phyloP scores from a whole-genome alignment of 2,888 invertebrate species.

The Brachynemurus nebulosus region DNA sequence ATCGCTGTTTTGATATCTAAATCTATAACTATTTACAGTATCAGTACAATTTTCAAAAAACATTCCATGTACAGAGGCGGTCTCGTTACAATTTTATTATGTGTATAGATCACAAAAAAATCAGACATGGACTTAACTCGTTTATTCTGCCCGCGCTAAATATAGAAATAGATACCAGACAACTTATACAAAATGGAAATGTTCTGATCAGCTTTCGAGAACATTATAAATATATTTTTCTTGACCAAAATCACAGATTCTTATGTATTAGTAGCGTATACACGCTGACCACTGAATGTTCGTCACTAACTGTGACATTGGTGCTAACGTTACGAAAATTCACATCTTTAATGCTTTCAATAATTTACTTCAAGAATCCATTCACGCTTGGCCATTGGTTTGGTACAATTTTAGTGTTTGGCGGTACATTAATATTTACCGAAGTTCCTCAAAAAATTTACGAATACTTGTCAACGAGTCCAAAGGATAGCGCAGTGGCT shows the following conservation, averaged over 20 bases:
- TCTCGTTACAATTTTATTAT: no score
- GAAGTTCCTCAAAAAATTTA: conserved; percentile 36
- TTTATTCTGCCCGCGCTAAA: no score
- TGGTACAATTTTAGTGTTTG: conserved; percentile 79
- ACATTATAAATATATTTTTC: conserved; percentile 14
- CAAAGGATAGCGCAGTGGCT: no score
- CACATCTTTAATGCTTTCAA: conserved; percentile 86
- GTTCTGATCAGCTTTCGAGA: no score
- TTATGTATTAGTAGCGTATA: conserved; percentile 93
- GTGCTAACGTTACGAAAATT: conserved; percentile 95
- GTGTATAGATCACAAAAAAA: no score
- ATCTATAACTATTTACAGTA: no score
- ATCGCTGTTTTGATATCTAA: no score
- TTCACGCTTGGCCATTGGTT: conserved; percentile 87
- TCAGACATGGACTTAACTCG: no score
- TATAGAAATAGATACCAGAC: neutral
- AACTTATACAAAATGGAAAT: neutral
- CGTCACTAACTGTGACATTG: conserved; percentile 87
- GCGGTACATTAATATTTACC: conserved; percentile 86
- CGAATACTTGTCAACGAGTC: neutral
- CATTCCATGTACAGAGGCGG: no score
- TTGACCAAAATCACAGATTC: conserved; percentile 25
- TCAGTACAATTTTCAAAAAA: no score
- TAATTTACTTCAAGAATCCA: conserved; percentile 85
- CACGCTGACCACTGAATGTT: conserved; percentile 82